phyloP scores from a whole-genome alignment of 2,113 vertebrate genomes.

The Falco punctatus region DNA sequence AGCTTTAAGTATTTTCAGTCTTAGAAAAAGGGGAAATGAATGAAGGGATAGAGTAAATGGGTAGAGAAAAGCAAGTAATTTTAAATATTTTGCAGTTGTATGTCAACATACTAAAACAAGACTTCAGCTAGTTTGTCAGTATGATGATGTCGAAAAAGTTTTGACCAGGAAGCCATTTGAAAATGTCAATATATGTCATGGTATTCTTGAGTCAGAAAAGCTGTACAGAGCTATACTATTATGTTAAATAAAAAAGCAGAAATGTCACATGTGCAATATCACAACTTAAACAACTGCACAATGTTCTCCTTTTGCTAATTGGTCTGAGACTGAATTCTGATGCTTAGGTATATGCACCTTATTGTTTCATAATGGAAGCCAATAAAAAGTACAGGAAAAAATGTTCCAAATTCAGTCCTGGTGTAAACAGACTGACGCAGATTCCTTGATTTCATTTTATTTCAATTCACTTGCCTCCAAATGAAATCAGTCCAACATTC shows the following conservation, averaged over 20 bases:
- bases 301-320: not conserved
- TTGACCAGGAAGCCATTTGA: not conserved
- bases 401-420: not conserved
- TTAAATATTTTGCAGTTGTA: not conserved
- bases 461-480: constrained; percentile 1
- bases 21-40: not conserved
- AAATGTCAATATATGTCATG: not conserved
- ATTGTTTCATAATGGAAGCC: not conserved
- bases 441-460: not conserved
- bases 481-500: not conserved
- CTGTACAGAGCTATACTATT: not conserved
- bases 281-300: not conserved
- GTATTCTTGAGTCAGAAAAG: not conserved
- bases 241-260: not conserved
- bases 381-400: not conserved
- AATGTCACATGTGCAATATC: not conserved
- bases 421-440: not conserved
- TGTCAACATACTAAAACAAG: not conserved
- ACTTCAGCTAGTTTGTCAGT: not conserved
- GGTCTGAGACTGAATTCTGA: not conserved
- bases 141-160: not conserved
- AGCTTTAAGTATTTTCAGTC: not conserved
- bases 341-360: not conserved
- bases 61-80: not conserved
- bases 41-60: not conserved